Base-by-base conservation (phyloP, 2,113 vertebrate species). In the Cettia cetti region DNA sequence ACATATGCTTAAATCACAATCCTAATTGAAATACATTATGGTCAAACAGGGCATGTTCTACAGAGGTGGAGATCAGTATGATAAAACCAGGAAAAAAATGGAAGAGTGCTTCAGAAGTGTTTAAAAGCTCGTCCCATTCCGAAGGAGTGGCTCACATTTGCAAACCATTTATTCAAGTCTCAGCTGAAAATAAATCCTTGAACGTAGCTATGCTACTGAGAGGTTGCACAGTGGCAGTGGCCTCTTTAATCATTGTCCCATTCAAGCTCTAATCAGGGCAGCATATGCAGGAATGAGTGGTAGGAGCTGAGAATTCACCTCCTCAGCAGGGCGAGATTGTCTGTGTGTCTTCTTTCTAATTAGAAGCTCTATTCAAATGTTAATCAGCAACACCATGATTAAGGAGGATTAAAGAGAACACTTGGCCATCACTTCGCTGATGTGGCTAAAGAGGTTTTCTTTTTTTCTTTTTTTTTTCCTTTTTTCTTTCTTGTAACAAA, bases 111-210 rank as follows among this genome's bases (percentile, higher is more conserved):
- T 94, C 93, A 86, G 66, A 88, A 94, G 89, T 30, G n/a, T 86
- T 92, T 84, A 81, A 95, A 93, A 94, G 76, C 94, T 89, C 61
- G 96, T 96, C n/a, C 90, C 76, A 22, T 95, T 98, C 39, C 24
- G 42, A 91, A 82, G 86, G 89, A 96, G 95, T 92, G 90, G 93
- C 91, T 92, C 92, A 69, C 93, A 96, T 98, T 97, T 95, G 85
- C 92, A 96, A 97, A 98, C 98, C 97, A 97, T 97, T 97, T 97
- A 97, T 97, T 97, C 95, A 95, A 89, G 87, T 75, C 92, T 96
- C 90, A 89, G 92, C 94, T 96, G 90, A 96, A 96, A 97, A 96
- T 95, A 97, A 97, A 96, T 96, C 95, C 92, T 92, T 71, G 60
- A 94, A 90, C 33, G 90, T 81, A 96, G 95, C 93, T 91, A 11